Conservation (phyloP, 37 sponge, comb jelly and placozoan genomes). For the Crambe crambe region DNA sequence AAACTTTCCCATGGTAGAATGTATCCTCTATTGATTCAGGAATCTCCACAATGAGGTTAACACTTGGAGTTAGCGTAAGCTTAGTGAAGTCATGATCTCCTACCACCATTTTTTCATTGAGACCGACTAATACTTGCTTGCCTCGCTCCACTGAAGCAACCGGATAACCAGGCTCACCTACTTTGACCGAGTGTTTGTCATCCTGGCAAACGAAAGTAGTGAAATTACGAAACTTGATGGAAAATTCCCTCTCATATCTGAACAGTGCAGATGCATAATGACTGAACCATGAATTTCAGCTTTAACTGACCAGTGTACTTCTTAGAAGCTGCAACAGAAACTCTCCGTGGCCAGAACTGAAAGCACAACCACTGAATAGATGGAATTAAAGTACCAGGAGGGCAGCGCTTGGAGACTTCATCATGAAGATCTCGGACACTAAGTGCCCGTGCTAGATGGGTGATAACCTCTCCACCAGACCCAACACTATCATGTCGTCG, state of each 20-base stretch:
- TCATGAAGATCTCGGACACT: conserved; percentile 31
- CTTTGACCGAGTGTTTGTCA: conserved; percentile 62
- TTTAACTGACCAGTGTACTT: conserved; percentile 39
- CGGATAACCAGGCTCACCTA: conserved; percentile 65
- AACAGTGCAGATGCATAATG: conserved; percentile 44
- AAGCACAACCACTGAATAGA: conserved; percentile 36
- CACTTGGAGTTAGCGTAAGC: conserved; percentile 21
- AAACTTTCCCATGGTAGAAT: conserved; percentile 24
- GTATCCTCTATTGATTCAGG: conserved; percentile 17
- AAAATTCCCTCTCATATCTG: conserved; percentile 52
- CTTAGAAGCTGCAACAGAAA: conserved; percentile 19
- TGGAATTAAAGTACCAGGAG: conserved; percentile 32
- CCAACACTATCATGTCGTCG: conserved; percentile 40
- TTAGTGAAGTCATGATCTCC: conserved; percentile 48
- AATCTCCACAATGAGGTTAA: conserved; percentile 24
- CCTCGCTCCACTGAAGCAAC: conserved; percentile 62
- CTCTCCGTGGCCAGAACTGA: conserved; percentile 47
- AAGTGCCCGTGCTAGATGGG: conserved; percentile 46
- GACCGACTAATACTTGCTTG: conserved; percentile 19
- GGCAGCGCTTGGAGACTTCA: conserved; percentile 7
- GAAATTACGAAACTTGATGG: conserved; percentile 16
- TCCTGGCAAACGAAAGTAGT: conserved; percentile 13
- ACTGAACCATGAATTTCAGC: conserved; percentile 38
- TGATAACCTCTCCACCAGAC: conserved; percentile 33
- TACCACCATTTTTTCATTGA: conserved; percentile 14